Evolutionary conservation across 1,140 invertebrate genomes (phyloP).

Genomic region (Drosophila takahashii): DNA sequence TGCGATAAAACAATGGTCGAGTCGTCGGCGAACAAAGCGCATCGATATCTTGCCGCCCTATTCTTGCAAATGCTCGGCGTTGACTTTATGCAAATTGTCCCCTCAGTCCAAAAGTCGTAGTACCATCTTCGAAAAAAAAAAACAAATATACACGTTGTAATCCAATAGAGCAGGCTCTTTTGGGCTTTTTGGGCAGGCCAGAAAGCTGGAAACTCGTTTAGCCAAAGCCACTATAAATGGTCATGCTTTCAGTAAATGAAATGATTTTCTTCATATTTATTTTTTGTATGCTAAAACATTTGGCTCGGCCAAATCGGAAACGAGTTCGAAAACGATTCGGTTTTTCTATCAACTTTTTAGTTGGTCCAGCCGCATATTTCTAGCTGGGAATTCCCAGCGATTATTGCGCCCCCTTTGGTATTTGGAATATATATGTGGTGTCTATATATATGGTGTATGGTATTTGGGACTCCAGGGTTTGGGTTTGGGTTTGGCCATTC

Average conservation of each 20-base stretch:
- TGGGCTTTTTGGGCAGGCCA: background rate
- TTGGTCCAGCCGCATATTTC: slow-evolving; percentile 61
- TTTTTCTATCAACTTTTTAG: slow-evolving; percentile 58
- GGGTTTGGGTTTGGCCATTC: slow-evolving; percentile 30
- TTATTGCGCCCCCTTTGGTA: slow-evolving; percentile 57
- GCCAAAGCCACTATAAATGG: slow-evolving; percentile 49
- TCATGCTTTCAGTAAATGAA: slow-evolving; percentile 69
- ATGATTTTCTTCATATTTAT: slow-evolving; percentile 70
- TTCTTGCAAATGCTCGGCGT: slow-evolving; percentile 68
- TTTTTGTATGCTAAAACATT: slow-evolving; percentile 71
- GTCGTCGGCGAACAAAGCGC: slow-evolving; percentile 53
- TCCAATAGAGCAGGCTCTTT: slow-evolving; percentile 37
- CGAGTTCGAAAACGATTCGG: slow-evolving; percentile 59
- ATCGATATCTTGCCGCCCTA: slow-evolving; percentile 57
- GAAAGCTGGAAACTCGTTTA: slow-evolving; percentile 56
- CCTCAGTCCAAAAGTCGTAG: slow-evolving; percentile 1
- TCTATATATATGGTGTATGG: slow-evolving; percentile 15
- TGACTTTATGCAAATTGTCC: slow-evolving; percentile 61
- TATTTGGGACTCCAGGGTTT: slow-evolving; percentile 18
- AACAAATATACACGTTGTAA: slow-evolving; percentile 21
- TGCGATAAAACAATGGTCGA: slow-evolving; percentile 62
- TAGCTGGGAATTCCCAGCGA: slow-evolving; percentile 73
- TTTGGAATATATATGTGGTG: slow-evolving; percentile 24
- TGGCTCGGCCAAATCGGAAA: slow-evolving; percentile 53
- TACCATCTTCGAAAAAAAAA: background rate